Percentiles rank a stretch among this genome's conserved stretches.
phyloP scores from a whole-genome alignment of 2,113 vertebrate genomes.

The Chaetorhynchus papuensis region DNA sequence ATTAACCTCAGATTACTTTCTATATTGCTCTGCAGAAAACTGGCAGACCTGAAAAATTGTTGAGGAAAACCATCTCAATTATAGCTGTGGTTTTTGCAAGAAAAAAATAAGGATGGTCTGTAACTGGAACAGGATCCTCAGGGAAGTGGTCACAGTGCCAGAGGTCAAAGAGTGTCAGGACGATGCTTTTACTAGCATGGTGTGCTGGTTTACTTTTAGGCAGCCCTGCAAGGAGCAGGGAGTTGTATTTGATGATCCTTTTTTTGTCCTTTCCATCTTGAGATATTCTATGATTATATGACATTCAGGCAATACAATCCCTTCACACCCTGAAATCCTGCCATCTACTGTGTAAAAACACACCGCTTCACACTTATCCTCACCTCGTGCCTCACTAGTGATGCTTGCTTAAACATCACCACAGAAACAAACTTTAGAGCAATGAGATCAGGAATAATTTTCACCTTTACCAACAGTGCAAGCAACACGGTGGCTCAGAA shows the following conservation, averaged over 20 bases:
- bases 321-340: neutral
- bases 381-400: neutral
- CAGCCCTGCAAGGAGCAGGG: neutral
- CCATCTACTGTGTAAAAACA: neutral
- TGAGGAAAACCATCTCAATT: neutral
- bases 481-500: neutral
- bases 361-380: neutral
- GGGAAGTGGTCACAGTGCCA: neutral
- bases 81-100: neutral
- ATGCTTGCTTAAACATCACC: neutral
- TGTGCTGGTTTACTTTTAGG: neutral
- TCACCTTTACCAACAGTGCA: neutral
- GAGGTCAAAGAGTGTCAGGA: neutral
- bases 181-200: neutral
- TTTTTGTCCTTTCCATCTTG: neutral
- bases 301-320: neutral
- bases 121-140: neutral
- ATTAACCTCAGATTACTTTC: neutral
- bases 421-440: neutral
- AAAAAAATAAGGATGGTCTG: fast-evolving
- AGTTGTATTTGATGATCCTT: neutral
- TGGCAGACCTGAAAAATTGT: neutral
- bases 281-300: neutral
- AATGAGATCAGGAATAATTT: neutral
- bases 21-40: neutral